These are phyloP conservation scores for Micrasema minimum DNA, from an alignment of 1,140 invertebrate species.

Conservation along the genomic window DNA sequence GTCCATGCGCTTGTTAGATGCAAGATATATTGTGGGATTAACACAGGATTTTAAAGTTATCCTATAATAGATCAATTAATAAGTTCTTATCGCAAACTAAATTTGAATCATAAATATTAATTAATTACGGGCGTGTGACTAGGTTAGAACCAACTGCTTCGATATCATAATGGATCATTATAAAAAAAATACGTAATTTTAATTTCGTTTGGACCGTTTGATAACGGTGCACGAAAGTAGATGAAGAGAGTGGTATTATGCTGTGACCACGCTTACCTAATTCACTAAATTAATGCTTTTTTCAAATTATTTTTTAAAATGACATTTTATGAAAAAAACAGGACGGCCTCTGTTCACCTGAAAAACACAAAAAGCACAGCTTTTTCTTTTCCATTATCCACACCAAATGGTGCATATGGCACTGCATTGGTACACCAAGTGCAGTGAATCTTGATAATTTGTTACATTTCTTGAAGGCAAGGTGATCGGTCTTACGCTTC, in stretches of 20 bases:
- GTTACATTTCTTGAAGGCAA: too few species aligned
- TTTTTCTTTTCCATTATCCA: not conserved
- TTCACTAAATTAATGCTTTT: not conserved
- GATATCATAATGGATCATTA: not conserved
- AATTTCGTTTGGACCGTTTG: not conserved
- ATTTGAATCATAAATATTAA: too few species aligned
- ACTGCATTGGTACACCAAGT: too few species aligned
- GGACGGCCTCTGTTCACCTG: not conserved
- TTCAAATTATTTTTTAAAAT: not conserved
- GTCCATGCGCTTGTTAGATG: too few species aligned
- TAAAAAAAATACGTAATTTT: not conserved
- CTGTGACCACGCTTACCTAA: not conserved
- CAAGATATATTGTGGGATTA: too few species aligned
- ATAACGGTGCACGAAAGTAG: constrained; percentile 1
- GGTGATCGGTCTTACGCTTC: not conserved
- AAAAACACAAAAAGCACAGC: not conserved
- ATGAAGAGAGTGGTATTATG: not conserved
- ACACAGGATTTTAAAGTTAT: too few species aligned
- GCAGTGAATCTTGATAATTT: too few species aligned
- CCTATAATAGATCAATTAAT: too few species aligned
- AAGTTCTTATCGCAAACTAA: too few species aligned
- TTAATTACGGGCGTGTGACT: not conserved
- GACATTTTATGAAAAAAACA: not conserved
- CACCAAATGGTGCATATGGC: too few species aligned
- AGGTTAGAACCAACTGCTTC: not conserved